Percentiles rank a stretch among this genome's conserved stretches.
These are phyloP conservation scores for Channa striata DNA, from an alignment of 2,797 vertebrate genomes.

Conservation along the genomic window DNA sequence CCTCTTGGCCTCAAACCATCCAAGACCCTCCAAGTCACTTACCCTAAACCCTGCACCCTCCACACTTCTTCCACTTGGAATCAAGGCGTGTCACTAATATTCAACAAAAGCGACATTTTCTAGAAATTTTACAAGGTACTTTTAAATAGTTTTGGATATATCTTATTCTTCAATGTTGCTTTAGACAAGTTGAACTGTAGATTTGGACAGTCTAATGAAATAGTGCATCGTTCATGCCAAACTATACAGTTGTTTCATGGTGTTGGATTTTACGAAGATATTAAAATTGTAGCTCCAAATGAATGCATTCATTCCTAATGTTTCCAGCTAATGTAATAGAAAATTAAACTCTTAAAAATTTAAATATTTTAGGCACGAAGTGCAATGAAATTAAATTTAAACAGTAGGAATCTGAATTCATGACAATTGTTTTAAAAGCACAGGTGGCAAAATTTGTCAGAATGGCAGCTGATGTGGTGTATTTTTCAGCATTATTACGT, in stretches of 20 bases:
- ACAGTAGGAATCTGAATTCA: slow-evolving; percentile 3
- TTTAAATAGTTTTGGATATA: slow-evolving; percentile 41
- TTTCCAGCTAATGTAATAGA: not conserved
- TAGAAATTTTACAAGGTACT: slow-evolving; percentile 40
- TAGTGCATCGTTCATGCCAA: slow-evolving; percentile 17
- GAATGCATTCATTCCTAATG: slow-evolving; percentile 1
- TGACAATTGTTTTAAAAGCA: not conserved
- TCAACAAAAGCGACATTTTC: slow-evolving; percentile 51
- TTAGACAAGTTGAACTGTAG: slow-evolving; percentile 48
- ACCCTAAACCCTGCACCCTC: slow-evolving; percentile 23
- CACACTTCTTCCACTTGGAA: slow-evolving; percentile 53
- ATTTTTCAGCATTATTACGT: slow-evolving; percentile 45
- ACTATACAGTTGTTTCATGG: slow-evolving; percentile 8
- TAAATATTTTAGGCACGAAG: not conserved
- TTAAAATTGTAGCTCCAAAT: slow-evolving; percentile 1
- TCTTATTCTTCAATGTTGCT: slow-evolving; percentile 42
- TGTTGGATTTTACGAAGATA: slow-evolving; percentile 8
- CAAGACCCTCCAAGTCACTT: slow-evolving; percentile 32
- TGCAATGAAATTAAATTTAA: slow-evolving; percentile 26
- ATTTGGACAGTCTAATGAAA: slow-evolving; percentile 38
- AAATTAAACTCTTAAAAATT: slow-evolving; percentile 8
- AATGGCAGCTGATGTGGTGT: slow-evolving; percentile 5
- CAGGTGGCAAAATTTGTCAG: slow-evolving; percentile 35
- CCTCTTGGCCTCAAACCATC: slow-evolving; percentile 55
- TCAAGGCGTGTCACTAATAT: slow-evolving; percentile 55